Base-by-base conservation (phyloP, 2,888 invertebrate genomes). In the Mesorhabditis belari region DNA sequence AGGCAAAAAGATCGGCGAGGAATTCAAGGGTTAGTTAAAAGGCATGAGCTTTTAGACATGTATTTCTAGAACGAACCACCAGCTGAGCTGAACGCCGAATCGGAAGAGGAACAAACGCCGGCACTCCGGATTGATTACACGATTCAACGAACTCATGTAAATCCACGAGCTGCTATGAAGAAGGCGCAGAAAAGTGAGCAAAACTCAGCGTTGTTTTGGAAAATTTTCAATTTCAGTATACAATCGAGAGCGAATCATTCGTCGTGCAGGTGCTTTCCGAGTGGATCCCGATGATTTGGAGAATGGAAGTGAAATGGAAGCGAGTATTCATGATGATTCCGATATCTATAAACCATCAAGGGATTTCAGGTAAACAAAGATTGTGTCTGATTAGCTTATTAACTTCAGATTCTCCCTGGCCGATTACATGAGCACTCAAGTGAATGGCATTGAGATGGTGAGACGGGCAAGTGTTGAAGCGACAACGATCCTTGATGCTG, bases 261-360 rank as follows among this genome's bases (percentile, higher is more conserved):
- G 51, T 1, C 51, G 51, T 23, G 51, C 51, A 9, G 51, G 51
- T 23, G 51, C 51, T 6, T 50, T 50, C 51, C 51, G 51, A 9
- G 60, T 66, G 17, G 69, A 69, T 51, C 60, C 63, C 26, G 58
- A 56, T 35, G 71, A 71, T 17, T 60, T 69, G 54, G 64, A 64
- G 24, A 50, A 44, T 12, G 61, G 12, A n/a, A 50, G 66, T 51
- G 69, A 67, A 26, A 61, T 71, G 67, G 63, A 67, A 23, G 58
- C 61, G 51, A 67, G 67, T 57, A 58, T 69, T 12, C 66, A 67
- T 55, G 64, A 63, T 21, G 70, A 70, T 9, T 21, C 26, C 12
- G 57, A 17, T 24, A 54, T 56, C 50, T 70, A 69, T 53, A 71
- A 69, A 56, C 71, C 71, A 25, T 64, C 64, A 53, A 54, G 71